Evolutionary conservation across 2,113 vertebrate genomes (phyloP).

Genomic region (Phaethornis superciliosus): DNA sequence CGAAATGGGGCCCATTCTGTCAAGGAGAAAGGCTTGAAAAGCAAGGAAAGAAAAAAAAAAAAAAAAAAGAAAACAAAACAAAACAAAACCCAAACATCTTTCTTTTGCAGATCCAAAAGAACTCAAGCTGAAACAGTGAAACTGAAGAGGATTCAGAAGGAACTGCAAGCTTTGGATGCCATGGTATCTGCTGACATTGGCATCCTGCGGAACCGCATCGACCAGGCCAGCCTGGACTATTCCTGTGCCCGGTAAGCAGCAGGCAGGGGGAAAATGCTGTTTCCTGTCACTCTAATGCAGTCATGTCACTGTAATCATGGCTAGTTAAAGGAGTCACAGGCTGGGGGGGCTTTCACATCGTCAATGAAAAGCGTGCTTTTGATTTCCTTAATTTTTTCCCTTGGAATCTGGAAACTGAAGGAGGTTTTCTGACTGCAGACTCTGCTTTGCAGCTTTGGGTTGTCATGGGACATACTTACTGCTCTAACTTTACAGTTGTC

Average conservation of each 20-base stretch:
- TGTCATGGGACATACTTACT: not conserved
- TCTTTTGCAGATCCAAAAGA: slow-evolving; percentile 86
- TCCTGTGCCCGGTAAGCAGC: slow-evolving; percentile 82
- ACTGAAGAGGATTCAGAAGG: slow-evolving; percentile 91
- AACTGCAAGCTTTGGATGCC: slow-evolving; percentile 92
- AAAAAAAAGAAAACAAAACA: not conserved
- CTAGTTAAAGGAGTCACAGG: not conserved
- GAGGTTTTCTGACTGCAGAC: not conserved
- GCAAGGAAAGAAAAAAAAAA: not conserved
- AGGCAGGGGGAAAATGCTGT: not conserved
- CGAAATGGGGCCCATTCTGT: not conserved
- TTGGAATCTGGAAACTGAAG: not conserved
- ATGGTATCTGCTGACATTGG: slow-evolving; percentile 93
- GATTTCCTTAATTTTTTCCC: not conserved
- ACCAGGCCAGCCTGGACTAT: slow-evolving; percentile 92
- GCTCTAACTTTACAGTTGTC: slow-evolving; percentile 23
- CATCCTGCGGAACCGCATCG: slow-evolving; percentile 89
- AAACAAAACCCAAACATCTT: not conserved
- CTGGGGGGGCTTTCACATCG: not conserved
- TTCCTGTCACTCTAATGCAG: not conserved
- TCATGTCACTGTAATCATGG: not conserved
- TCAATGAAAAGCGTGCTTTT: not conserved
- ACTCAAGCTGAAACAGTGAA: slow-evolving; percentile 93
- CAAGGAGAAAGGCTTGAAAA: not conserved
- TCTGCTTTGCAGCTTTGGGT: not conserved